phyloP scores from a whole-genome alignment of 2,888 invertebrate species.

The Linnaemya tessellans region DNA sequence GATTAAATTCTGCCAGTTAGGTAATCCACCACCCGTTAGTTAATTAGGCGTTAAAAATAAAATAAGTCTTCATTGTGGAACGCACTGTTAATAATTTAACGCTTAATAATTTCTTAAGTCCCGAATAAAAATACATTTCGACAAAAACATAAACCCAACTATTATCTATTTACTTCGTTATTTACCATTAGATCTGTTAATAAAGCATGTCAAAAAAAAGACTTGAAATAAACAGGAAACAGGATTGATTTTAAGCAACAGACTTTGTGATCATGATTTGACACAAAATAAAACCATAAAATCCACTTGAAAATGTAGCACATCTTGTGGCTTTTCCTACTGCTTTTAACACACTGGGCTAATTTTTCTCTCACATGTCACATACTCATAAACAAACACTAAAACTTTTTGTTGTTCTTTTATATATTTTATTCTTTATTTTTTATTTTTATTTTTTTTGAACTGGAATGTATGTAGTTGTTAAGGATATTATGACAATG shows the following conservation, averaged over 20 bases:
- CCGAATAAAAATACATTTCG: too few species aligned
- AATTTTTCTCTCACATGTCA: slow-evolving; percentile 17
- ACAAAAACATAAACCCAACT: too few species aligned
- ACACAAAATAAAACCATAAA: slow-evolving; percentile 21
- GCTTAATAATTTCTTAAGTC: too few species aligned
- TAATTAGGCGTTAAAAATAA: too few species aligned
- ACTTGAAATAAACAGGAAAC: slow-evolving; percentile 21
- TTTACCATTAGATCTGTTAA: background rate
- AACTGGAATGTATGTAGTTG: slow-evolving; percentile 49
- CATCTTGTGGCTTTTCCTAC: background rate
- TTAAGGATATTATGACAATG: slow-evolving; percentile 66
- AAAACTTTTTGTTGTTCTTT: slow-evolving; percentile 25
- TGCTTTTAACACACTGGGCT: background rate
- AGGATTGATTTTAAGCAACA: background rate
- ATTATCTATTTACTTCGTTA: background rate
- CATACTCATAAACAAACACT: slow-evolving; percentile 28
- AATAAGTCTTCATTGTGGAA: too few species aligned
- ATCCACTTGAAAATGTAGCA: slow-evolving; percentile 28
- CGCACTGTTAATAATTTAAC: too few species aligned
- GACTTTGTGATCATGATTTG: slow-evolving; percentile 29
- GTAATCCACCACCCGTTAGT: too few species aligned
- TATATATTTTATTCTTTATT: too few species aligned
- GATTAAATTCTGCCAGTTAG: too few species aligned
- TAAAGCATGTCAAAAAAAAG: slow-evolving; percentile 39
- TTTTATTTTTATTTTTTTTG: background rate